These are phyloP conservation scores for Ridgeia piscesae DNA, from an alignment of 1,140 invertebrate genomes.

Conservation along the genomic window DNA sequence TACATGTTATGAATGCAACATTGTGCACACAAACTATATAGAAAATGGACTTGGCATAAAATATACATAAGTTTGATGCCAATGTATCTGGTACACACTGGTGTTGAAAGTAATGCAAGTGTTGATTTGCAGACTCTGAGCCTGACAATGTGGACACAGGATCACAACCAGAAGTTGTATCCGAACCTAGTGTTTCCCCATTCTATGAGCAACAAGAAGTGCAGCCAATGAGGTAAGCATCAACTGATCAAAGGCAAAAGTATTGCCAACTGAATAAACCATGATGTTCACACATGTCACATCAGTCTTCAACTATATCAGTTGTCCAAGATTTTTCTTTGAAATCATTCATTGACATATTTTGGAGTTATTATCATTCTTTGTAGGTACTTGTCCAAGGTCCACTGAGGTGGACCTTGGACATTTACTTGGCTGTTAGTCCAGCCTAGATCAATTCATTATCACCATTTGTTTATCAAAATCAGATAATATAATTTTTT, in stretches of 20 bases:
- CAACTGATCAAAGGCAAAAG: not conserved
- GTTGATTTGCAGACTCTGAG: conserved; percentile 27
- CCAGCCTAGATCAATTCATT: too few relatives aligned
- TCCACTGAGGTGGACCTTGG: not conserved
- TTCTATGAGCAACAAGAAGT: not conserved
- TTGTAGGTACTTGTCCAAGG: not conserved
- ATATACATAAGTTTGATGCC: too few relatives aligned
- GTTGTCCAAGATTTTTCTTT: too few relatives aligned
- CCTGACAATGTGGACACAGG: conserved; percentile 33
- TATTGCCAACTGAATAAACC: not conserved
- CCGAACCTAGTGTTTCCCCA: conserved; percentile 4
- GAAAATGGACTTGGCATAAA: not conserved
- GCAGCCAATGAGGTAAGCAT: not conserved
- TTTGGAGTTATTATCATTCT: not conserved
- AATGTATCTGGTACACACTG: not conserved
- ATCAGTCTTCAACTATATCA: too few relatives aligned
- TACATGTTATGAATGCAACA: not conserved
- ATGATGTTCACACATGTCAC: not conserved
- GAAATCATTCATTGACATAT: not conserved
- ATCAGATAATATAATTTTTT: too few relatives aligned
- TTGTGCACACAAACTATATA: not conserved
- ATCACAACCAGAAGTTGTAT: conserved; percentile 24
- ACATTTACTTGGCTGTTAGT: too few relatives aligned
- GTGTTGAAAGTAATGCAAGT: not conserved
- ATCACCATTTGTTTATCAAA: too few relatives aligned